Conservation (phyloP, 2,888 invertebrate species). For the Thereva nobilitata region DNA sequence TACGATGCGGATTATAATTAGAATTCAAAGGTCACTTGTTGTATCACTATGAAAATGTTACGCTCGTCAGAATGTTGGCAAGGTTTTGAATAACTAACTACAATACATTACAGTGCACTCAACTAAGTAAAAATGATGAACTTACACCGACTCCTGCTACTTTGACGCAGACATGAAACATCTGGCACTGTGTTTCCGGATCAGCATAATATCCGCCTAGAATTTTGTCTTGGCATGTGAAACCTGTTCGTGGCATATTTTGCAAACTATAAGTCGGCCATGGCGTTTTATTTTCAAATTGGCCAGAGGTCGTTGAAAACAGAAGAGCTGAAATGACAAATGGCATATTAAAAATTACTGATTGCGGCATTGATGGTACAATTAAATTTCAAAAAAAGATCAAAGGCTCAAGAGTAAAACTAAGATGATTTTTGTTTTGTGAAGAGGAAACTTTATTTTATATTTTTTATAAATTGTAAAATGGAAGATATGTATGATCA, state of each 20-base stretch:
- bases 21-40: neutral
- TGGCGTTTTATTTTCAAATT: conserved; percentile 49
- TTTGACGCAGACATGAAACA: conserved; percentile 87
- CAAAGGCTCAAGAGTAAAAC: no score
- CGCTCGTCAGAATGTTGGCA: no score
- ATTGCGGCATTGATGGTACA: no score
- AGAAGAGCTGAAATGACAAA: neutral
- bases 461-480: no score
- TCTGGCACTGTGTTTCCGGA: conserved; percentile 83
- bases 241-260: conserved; percentile 65
- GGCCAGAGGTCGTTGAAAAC: conserved; percentile 45
- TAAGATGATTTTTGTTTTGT: no score
- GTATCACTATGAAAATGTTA: neutral
- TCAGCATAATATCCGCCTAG: conserved; percentile 89
- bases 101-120: no score
- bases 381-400: no score
- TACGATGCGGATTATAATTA: neutral
- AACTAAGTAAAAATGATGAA: conserved; percentile 39
- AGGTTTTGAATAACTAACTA: no score
- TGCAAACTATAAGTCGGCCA: conserved; percentile 64
- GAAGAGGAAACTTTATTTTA: no score
- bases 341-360: neutral
- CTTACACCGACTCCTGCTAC: conserved; percentile 75
- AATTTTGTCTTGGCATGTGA: conserved; percentile 82
- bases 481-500: no score